Evolutionary conservation across 2,888 invertebrate species (phyloP).

Genomic region (Harpagoxenus sublaevis): DNA sequence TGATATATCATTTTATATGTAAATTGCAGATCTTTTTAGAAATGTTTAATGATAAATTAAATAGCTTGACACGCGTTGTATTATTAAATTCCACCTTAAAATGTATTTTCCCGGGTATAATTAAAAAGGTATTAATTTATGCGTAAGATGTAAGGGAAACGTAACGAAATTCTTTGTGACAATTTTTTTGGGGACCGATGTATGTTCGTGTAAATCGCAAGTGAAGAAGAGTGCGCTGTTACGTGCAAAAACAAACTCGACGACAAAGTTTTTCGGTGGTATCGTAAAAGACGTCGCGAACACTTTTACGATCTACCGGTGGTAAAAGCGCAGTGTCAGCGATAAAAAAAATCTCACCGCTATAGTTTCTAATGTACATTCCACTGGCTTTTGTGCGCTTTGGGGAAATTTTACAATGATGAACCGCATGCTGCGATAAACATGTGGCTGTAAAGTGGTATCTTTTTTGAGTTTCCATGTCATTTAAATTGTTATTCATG

Average conservation of each 20-base stretch:
- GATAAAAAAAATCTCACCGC: conserved; percentile 14
- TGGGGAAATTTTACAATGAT: not conserved
- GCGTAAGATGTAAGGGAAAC: not conserved
- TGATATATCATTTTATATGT: no score
- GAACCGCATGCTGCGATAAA: not conserved
- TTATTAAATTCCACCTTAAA: not conserved
- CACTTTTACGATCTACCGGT: conserved; percentile 32
- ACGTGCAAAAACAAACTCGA: conserved; percentile 37
- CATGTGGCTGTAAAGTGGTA: not conserved
- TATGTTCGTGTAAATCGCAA: conserved; percentile 38
- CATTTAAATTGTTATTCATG: conserved; percentile 15
- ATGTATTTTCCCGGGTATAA: not conserved
- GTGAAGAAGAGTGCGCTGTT: conserved; percentile 26
- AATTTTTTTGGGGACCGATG: conserved; percentile 37
- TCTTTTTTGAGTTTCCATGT: not conserved
- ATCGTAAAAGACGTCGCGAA: conserved; percentile 31
- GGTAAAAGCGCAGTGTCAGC: conserved; percentile 13
- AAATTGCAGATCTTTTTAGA: not conserved
- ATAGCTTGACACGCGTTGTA: not conserved
- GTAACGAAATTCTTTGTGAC: not conserved
- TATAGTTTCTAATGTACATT: conserved; percentile 16
- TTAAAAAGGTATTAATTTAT: not conserved
- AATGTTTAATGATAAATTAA: conserved; percentile 4
- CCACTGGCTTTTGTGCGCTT: not conserved
- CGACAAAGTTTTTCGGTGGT: conserved; percentile 41